A percentile compares a stretch with the other conserved stretches of the same genome.
phyloP scores from a whole-genome alignment of 2,797 vertebrate genomes.

The Choloepus didactylus region DNA sequence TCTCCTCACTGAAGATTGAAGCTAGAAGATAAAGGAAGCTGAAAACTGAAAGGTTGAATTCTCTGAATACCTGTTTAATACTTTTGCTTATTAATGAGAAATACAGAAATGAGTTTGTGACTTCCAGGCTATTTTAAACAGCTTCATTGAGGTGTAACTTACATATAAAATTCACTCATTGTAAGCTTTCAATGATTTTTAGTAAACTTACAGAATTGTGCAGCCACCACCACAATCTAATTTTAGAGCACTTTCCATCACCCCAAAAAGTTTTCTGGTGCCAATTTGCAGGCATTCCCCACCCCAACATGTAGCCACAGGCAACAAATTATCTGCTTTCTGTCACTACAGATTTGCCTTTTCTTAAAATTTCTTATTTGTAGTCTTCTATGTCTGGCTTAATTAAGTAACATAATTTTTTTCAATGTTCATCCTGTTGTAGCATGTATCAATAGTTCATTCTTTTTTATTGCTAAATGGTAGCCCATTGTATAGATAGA shows the following conservation, averaged over 20 bases:
- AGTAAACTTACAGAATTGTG: not conserved
- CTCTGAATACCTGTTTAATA: not conserved
- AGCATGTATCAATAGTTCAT: not conserved
- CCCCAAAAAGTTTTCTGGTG: not conserved
- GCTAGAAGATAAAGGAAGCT: not conserved
- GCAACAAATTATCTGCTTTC: not conserved
- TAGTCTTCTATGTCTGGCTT: not conserved
- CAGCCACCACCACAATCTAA: not conserved
- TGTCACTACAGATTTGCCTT: not conserved
- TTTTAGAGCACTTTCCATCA: not conserved
- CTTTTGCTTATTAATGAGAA: conserved; percentile 18
- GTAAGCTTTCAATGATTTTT: not conserved
- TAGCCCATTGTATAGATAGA: not conserved
- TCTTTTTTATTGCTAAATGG: not conserved
- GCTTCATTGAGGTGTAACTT: not conserved
- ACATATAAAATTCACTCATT: not conserved
- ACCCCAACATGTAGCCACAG: not conserved
- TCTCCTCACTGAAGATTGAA: not conserved
- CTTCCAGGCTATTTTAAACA: not conserved
- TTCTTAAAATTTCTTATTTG: conserved; percentile 2
- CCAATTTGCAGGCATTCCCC: not conserved
- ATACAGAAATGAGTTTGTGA: not conserved
- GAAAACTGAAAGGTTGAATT: not conserved
- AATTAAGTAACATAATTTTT: not conserved
- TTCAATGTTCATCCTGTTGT: not conserved